Conservation (phyloP, 1,140 invertebrate genomes). For the Pygmarrhopalites habei region DNA sequence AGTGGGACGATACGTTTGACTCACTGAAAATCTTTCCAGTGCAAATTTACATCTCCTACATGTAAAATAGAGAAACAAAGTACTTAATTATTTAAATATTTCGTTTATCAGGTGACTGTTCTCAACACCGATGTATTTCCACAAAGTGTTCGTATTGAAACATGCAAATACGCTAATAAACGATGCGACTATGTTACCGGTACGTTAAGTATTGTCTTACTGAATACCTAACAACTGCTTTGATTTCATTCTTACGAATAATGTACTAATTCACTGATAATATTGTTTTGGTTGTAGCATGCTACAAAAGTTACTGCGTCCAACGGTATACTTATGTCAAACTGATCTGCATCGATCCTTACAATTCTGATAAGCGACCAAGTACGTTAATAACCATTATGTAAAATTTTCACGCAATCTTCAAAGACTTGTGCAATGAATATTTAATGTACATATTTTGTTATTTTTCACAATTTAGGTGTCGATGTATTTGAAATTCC, state of each 20-base stretch:
- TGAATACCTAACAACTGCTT: not conserved
- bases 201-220: too few relatives aligned
- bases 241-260: too few relatives aligned
- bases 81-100: too few relatives aligned
- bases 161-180: slow-evolving; percentile 45
- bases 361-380: slow-evolving; percentile 42
- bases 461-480: too few relatives aligned
- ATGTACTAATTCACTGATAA: slow-evolving; percentile 23
- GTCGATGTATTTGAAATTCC: slow-evolving; percentile 47
- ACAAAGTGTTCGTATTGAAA: slow-evolving; percentile 46
- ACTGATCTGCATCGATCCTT: slow-evolving; percentile 45
- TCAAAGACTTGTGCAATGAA: too few relatives aligned
- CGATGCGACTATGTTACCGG: slow-evolving; percentile 44
- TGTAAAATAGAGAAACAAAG: too few relatives aligned
- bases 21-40: too few relatives aligned
- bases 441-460: too few relatives aligned
- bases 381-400: too few relatives aligned
- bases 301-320: slow-evolving; percentile 46
- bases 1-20: not conserved
- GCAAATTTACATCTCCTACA: too few relatives aligned
- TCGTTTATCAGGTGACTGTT: slow-evolving; percentile 42
- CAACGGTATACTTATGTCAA: slow-evolving; percentile 44
- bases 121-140: slow-evolving; percentile 46
- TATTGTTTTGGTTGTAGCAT: slow-evolving; percentile 40
- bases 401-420: too few relatives aligned